Evolutionary conservation across 2,113 vertebrate species (phyloP).

Genomic region (Spilogale gracilis): DNA sequence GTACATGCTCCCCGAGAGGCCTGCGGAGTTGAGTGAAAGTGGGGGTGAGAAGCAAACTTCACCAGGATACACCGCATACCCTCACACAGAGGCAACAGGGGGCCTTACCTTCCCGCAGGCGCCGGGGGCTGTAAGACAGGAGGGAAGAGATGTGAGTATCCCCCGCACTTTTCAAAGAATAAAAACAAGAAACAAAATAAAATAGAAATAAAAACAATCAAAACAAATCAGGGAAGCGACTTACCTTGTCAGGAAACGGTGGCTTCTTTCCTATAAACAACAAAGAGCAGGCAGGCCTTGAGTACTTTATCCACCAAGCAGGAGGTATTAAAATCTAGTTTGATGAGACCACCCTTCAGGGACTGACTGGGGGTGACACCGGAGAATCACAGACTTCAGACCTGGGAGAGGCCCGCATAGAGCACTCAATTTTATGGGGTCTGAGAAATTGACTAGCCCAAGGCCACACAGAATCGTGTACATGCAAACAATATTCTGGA

Average conservation of each 20-base stretch:
- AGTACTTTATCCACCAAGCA: neutral
- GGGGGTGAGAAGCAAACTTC: neutral
- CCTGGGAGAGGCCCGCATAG: no score
- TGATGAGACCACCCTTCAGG: neutral
- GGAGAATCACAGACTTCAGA: neutral
- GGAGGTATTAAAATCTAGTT: neutral
- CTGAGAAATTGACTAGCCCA: neutral
- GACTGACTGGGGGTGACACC: no score
- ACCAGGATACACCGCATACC: fast-evolving
- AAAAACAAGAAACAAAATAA: neutral
- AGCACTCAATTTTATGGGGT: neutral
- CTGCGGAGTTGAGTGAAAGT: slow-evolving; percentile 75
- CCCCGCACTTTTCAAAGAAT: neutral
- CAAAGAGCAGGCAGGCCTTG: slow-evolving; percentile 1
- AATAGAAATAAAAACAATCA: neutral
- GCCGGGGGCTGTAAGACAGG: slow-evolving; percentile 83
- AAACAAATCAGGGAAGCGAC: neutral
- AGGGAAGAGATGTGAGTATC: slow-evolving; percentile 25
- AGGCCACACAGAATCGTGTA: neutral
- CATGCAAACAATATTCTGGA: neutral
- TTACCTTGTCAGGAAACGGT: slow-evolving; percentile 87
- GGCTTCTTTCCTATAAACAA: slow-evolving; percentile 85
- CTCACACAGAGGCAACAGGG: neutral
- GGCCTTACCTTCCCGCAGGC: slow-evolving; percentile 85
- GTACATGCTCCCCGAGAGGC: slow-evolving; percentile 83